These are phyloP conservation scores for Neotragus moschatus DNA, from an alignment of 2,113 vertebrate species.

Conservation along the genomic window DNA sequence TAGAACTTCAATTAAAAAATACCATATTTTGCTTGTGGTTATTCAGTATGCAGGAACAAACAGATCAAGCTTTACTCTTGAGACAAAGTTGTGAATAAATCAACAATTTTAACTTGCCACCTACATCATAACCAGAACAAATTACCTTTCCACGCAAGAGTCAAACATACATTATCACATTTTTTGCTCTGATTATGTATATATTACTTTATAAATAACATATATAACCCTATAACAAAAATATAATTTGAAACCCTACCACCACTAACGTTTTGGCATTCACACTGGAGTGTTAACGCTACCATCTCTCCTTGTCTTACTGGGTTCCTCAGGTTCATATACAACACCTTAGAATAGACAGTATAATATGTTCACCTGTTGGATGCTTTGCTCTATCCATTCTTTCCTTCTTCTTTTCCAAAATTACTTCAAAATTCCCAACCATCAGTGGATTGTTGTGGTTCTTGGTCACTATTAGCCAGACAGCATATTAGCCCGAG, in stretches of 20 bases:
- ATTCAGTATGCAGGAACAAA: not conserved
- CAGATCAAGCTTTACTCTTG: not conserved
- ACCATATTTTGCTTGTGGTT: not conserved
- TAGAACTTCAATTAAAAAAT: not conserved
- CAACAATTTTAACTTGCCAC: not conserved
- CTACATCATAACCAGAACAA: not conserved
- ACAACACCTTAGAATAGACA: not conserved
- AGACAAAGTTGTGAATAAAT: not conserved
- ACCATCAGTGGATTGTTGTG: not conserved
- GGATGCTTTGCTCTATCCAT: not conserved
- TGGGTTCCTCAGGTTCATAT: not conserved
- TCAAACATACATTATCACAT: not conserved
- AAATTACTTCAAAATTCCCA: not conserved
- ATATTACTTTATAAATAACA: not conserved
- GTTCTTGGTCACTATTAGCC: not conserved
- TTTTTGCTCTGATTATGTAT: not conserved
- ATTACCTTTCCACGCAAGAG: not conserved
- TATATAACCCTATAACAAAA: not conserved
- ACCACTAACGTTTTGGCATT: not conserved
- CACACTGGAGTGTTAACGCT: not conserved
- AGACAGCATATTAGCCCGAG: not conserved
- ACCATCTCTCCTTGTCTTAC: not conserved
- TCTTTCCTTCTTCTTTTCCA: not conserved
- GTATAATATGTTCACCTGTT: not conserved
- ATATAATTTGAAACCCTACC: not conserved